A percentile compares a stretch with the other conserved stretches of the same genome.
Conservation (phyloP, 2,888 invertebrate genomes). For the Microctonus brassicae region DNA sequence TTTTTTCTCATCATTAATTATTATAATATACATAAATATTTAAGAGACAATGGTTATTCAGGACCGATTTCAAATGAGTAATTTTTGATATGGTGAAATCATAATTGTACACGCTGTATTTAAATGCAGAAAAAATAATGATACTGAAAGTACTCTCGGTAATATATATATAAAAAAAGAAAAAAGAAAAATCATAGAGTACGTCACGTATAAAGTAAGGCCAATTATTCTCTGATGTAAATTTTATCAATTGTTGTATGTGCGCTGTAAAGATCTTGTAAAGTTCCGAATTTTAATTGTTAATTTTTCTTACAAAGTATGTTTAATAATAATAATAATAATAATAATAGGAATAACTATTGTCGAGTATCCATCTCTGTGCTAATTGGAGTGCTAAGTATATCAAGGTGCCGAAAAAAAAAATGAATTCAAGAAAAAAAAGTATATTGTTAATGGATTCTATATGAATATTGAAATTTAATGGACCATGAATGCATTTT, state of each 20-base stretch:
- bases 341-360: too few species aligned
- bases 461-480: background rate
- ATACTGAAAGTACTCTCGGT: background rate
- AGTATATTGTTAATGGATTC: background rate
- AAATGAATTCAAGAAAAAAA: conserved; percentile 3
- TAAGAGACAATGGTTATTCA: conserved; percentile 33
- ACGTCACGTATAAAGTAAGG: conserved; percentile 2
- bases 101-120: background rate
- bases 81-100: conserved; percentile 29
- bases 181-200: background rate
- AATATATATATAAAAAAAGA: conserved; percentile 24
- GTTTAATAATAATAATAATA: conserved; percentile 27
- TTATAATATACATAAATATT: background rate
- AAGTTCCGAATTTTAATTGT: conserved; percentile 39
- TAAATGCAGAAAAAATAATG: background rate
- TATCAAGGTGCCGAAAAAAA: background rate
- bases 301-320: conserved; percentile 43
- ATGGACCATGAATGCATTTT: conserved; percentile 26
- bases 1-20: background rate
- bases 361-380: background rate
- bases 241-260: conserved; percentile 23
- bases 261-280: conserved; percentile 40
- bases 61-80: conserved; percentile 45
- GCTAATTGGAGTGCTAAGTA: background rate
- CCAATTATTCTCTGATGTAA: conserved; percentile 12